Evolutionary conservation across 2,888 invertebrate species (phyloP).

Genomic region (Hylaea fasciaria): DNA sequence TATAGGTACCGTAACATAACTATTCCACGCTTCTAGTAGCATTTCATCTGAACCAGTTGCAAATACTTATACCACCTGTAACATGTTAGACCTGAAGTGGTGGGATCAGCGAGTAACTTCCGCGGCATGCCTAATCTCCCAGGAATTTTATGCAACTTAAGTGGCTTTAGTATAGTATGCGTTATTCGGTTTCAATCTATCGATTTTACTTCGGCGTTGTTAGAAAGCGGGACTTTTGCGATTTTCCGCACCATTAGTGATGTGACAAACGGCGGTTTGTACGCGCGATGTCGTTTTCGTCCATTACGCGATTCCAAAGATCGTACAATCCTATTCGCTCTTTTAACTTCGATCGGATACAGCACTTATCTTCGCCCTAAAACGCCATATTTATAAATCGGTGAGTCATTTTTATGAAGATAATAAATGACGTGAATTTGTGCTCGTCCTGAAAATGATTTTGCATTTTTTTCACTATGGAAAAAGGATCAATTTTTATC

Average conservation of each 20-base stretch:
- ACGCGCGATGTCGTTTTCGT: slow-evolving; percentile 76
- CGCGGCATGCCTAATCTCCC: slow-evolving; percentile 17
- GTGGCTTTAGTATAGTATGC: slow-evolving; percentile 55
- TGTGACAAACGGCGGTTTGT: slow-evolving; percentile 79
- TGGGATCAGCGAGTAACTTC: slow-evolving; percentile 21
- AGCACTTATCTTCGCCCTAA: slow-evolving; percentile 58
- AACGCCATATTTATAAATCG: slow-evolving; percentile 41
- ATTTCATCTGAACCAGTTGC: slow-evolving; percentile 11
- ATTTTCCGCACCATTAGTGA: slow-evolving; percentile 79
- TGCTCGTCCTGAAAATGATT: slow-evolving; percentile 25
- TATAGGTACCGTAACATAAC: not conserved
- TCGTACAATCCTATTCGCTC: slow-evolving; percentile 71
- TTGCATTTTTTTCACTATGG: slow-evolving; percentile 25
- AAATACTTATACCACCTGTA: slow-evolving; percentile 12
- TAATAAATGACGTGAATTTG: slow-evolving; percentile 38
- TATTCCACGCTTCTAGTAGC: not conserved
- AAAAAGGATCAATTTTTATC: slow-evolving; percentile 19
- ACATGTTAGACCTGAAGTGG: slow-evolving; percentile 13
- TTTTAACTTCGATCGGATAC: slow-evolving; percentile 67
- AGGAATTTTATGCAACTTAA: slow-evolving; percentile 45
- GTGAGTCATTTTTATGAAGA: slow-evolving; percentile 36
- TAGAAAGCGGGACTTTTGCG: slow-evolving; percentile 71
- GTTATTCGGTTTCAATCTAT: slow-evolving; percentile 68
- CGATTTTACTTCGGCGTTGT: slow-evolving; percentile 67
- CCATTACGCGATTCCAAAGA: slow-evolving; percentile 77